These are phyloP conservation scores for Phoeniculus purpureus DNA, from an alignment of 2,797 vertebrate genomes.

Conservation along the genomic window DNA sequence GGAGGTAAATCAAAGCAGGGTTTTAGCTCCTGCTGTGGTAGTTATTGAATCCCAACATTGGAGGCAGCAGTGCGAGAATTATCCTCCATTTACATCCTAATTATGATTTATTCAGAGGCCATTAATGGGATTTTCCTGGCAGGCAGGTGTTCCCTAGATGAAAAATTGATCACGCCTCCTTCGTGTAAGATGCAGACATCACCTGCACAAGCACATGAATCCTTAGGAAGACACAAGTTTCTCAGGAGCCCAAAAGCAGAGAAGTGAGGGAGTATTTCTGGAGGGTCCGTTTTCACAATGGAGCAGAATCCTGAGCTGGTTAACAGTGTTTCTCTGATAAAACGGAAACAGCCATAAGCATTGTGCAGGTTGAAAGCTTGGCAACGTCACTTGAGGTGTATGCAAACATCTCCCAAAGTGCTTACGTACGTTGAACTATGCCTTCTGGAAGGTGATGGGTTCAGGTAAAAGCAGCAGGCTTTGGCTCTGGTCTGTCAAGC, in stretches of 20 bases:
- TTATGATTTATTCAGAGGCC: constrained; percentile 14
- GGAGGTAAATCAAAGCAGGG: constrained; percentile 5
- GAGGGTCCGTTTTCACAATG: not conserved
- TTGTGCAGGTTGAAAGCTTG: not conserved
- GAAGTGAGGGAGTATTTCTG: not conserved
- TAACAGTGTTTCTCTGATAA: not conserved
- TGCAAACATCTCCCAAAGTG: accelerated
- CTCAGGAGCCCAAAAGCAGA: not conserved
- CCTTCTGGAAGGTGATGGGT: not conserved
- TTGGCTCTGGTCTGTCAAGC: not conserved
- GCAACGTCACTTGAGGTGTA: not conserved
- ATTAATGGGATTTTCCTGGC: constrained; percentile 11
- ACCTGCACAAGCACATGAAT: not conserved
- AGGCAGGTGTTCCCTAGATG: not conserved
- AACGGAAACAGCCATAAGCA: not conserved
- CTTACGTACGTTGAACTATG: not conserved
- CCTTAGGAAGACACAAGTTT: accelerated
- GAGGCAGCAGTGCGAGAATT: not conserved
- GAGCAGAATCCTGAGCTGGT: not conserved
- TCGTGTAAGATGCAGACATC: not conserved
- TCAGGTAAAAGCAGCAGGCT: not conserved
- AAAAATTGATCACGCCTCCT: not conserved
- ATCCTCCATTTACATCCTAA: not conserved
- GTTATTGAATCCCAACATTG: not conserved
- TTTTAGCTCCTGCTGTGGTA: constrained; percentile 19